Conservation (phyloP, 2,888 invertebrate species). For the Morpho helenor region DNA sequence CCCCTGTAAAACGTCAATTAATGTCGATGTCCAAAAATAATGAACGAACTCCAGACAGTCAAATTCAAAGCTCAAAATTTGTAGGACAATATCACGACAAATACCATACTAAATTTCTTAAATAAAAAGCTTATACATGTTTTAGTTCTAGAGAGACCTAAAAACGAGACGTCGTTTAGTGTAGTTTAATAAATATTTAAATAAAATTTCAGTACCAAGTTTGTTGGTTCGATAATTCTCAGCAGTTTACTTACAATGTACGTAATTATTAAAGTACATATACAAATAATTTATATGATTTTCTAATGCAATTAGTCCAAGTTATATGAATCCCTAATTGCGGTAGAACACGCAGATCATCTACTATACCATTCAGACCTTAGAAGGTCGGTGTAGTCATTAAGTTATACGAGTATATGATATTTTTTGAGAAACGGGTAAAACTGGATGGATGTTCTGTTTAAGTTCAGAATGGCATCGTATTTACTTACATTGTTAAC, state of each 20-base stretch:
- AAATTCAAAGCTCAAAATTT: no score
- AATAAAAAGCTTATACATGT: no score
- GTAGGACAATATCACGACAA: no score
- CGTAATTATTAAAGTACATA: background rate
- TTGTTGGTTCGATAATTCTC: no score
- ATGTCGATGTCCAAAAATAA: no score
- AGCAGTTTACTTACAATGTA: background rate
- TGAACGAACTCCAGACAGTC: no score
- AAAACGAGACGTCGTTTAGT: no score
- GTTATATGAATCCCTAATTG: conserved; percentile 27
- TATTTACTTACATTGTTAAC: conserved; percentile 3
- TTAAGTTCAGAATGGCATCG: conserved; percentile 7
- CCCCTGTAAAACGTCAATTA: no score
- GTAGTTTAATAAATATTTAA: no score
- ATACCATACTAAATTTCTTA: no score
- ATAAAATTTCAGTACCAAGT: no score
- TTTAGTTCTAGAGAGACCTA: no score
- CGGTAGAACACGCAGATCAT: conserved; percentile 36
- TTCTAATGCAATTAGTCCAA: conserved; percentile 16
- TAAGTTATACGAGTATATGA: conserved; percentile 47
- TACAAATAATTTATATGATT: background rate
- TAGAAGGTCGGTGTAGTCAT: conserved; percentile 39
- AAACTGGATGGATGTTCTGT: conserved; percentile 16
- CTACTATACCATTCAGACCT: conserved; percentile 35
- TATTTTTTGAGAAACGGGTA: conserved; percentile 18